These are phyloP conservation scores for Pelodytes ibericus DNA, from an alignment of 2,797 vertebrate genomes.

Conservation along the genomic window DNA sequence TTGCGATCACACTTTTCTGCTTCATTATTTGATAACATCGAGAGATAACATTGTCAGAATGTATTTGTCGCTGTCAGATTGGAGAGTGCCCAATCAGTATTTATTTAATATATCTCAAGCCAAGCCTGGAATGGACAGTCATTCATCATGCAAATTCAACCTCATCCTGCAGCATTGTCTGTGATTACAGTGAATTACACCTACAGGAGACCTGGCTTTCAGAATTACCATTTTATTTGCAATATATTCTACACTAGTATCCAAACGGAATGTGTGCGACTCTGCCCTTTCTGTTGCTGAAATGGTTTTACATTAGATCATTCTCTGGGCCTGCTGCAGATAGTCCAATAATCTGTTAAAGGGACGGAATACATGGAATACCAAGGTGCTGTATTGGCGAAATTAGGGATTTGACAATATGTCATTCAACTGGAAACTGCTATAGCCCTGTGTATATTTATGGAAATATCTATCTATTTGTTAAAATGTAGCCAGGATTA, in stretches of 20 bases:
- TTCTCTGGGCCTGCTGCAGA: too few species aligned
- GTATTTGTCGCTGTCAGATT: constrained; percentile 72
- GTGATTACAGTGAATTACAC: constrained; percentile 9
- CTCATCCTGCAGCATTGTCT: constrained; percentile 5
- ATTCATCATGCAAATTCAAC: constrained; percentile 65
- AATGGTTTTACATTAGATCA: too few species aligned
- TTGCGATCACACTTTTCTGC: constrained; percentile 65
- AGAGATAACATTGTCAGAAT: constrained; percentile 66
- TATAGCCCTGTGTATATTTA: too few species aligned
- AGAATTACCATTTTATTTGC: neutral
- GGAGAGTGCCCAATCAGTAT: constrained; percentile 77
- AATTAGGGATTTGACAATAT: too few species aligned
- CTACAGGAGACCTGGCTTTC: constrained; percentile 9
- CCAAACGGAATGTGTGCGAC: too few species aligned
- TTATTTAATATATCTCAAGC: constrained; percentile 77
- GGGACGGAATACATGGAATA: too few species aligned
- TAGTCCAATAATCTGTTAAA: too few species aligned
- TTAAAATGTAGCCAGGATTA: too few species aligned
- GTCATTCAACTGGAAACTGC: too few species aligned
- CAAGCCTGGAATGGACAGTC: constrained; percentile 69
- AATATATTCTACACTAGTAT: neutral
- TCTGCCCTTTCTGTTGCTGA: too few species aligned
- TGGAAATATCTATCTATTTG: too few species aligned
- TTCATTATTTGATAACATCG: constrained; percentile 81
- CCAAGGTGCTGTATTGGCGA: too few species aligned